Evolutionary conservation across 1,140 invertebrate species (phyloP), one percentile per base, ranked within the genome.

Genomic region (Rhagoletis pomonella): DNA sequence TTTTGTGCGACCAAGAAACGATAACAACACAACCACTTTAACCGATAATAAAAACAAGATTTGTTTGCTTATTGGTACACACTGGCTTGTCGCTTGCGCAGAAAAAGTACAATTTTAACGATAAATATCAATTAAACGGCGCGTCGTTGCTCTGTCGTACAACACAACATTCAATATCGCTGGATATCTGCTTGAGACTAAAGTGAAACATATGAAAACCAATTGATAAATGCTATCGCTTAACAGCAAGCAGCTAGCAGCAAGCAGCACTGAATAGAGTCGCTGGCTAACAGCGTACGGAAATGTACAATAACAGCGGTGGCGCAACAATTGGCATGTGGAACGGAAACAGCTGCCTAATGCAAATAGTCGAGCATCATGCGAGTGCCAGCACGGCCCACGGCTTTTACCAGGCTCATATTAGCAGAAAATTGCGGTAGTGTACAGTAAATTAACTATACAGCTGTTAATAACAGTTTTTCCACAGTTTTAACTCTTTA

Each of bases 151-250:
- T 4, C 47, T 44, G 14, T 47, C 44, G 29, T 12, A 39, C 47
- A 17, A 2, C n/a, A 17, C 60, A 29, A 55, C n/a, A n/a, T 44
- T 73, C 44, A 44, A 47, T 47, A n/a, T 47, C 67, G 4, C 67
- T 81, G 47, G 73, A 81, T 81, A 81, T 55, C 73, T 81, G 50
- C 17, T 81, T 55, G n/a, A 55, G 73, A 81, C 73, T 81, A 47
- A 81, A 81, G 44, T 81, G 73, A n/a, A 81, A 81, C 73, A 29
- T 10, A n/a, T 55, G 73, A 81, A 81, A 55, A n/a, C 47, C 47
- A 29, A 55, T 81, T 81, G 14, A 81, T 81, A 81, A 81, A 81
- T 81, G 47, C 73, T 55, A 81, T 50, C 47, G 67, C 67, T 19
- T 69, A 62, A 81, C 67, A 42, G 67, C 67, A 17, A 42, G 67